These are phyloP conservation scores for Myrmophylax atrothorax DNA, from an alignment of 2,113 vertebrate species.

Conservation along the genomic window DNA sequence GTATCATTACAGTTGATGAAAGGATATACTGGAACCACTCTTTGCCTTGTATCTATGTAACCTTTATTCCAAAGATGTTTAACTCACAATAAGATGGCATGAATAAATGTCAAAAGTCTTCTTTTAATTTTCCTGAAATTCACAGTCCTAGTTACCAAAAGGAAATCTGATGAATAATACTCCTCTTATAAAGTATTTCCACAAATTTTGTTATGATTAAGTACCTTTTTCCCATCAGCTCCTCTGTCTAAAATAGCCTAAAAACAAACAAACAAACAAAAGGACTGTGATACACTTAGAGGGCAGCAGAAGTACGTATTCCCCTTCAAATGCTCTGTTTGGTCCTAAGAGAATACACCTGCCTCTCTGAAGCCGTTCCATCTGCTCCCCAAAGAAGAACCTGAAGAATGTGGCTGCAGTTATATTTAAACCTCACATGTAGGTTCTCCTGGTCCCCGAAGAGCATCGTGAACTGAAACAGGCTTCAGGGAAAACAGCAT, in stretches of 20 bases:
- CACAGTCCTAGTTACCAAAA: neutral
- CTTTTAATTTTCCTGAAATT: neutral
- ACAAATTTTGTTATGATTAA: neutral
- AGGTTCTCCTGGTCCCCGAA: constrained; percentile 6
- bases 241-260: neutral
- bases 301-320: neutral
- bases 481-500: constrained; percentile 40
- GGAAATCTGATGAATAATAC: neutral
- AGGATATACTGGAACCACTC: neutral
- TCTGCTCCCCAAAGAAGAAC: neutral
- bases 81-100: neutral
- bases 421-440: constrained; percentile 52
- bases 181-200: neutral
- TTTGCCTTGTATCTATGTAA: neutral
- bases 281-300: neutral
- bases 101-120: neutral
- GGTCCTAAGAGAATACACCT: constrained; percentile 24
- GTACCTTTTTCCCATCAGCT: neutral
- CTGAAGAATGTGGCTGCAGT: neutral
- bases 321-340: neutral
- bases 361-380: neutral
- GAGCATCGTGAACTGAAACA: neutral
- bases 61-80: neutral
- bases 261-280: neutral
- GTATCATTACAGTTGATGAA: neutral